Evolutionary conservation across 2,888 invertebrate species (phyloP), one percentile per base, ranked within the genome.

Genomic region (Hetaerina titia): DNA sequence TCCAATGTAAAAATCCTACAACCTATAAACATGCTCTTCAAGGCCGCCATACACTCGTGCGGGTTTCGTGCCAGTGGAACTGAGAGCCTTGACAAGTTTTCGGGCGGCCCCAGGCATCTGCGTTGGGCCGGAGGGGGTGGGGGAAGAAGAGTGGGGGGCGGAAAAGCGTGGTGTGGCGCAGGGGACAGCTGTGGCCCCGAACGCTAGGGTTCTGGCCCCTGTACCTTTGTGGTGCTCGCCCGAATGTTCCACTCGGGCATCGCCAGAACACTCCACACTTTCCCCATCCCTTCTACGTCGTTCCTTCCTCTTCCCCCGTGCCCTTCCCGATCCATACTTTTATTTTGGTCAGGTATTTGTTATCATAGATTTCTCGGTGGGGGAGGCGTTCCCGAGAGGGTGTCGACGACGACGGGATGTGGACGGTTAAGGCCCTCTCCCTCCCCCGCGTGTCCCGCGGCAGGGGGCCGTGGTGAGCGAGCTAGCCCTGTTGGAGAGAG

Each of bases 341-440:
- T 89, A 89, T 89, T 89, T 89, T 89, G 56, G 89, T 89, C 89
- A 89, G 57, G 89, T 89, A 89, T 58, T 19, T 89, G 89, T 89
- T 57, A 89, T 89, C 89, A 22, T 89, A n/a, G 56, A 89, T 89
- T 89, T 13, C 31, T 81, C 31, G 9, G 81, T 15, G 31, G 89
- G 58, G 57, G 89, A 57, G 58, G 56, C n/a, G 6, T 56, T 89
- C 81, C 25, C 25, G 25, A 56, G 22, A 57, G 58, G 19, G 57
- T n/a, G n/a, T 89, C 17, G 88, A 6, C n/a, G 89, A 56, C 45
- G 56, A 89, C 89, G 89, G 89, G 89, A 89, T 89, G 89, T 89
- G 89, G 58, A 89, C 58, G 19, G 89, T 89, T 89, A 89, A 89
- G 57, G 57, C 31, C 89, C n/a, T n/a, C n/a, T 58, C 57, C 58